Percentiles rank a stretch among this genome's conserved stretches.
These are phyloP conservation scores for Dreissena rostriformis DNA, from an alignment of 1,140 invertebrate species.

Conservation along the genomic window DNA sequence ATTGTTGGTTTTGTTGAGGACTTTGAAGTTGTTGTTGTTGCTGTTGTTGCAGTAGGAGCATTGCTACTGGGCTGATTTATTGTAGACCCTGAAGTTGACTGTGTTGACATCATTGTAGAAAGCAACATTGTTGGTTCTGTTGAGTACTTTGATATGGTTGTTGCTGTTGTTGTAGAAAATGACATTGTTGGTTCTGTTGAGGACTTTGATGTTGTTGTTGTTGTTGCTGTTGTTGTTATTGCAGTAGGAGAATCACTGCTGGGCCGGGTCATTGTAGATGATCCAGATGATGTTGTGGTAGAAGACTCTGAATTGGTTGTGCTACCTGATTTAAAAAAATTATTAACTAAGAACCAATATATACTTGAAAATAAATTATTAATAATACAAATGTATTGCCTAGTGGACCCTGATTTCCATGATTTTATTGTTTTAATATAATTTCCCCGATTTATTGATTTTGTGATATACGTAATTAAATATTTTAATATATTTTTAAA, in stretches of 20 bases:
- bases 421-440: too few relatives aligned
- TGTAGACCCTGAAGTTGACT: too few relatives aligned
- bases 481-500: too few relatives aligned
- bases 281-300: background rate
- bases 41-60: background rate
- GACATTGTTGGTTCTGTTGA: background rate
- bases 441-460: too few relatives aligned
- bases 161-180: background rate
- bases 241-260: conserved; percentile 1
- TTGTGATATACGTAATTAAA: too few relatives aligned
- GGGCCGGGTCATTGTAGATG: background rate
- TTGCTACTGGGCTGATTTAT: background rate
- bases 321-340: background rate
- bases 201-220: background rate
- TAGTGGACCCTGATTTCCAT: too few relatives aligned
- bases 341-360: too few relatives aligned
- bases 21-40: conserved; percentile 21
- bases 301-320: conserved; percentile 4
- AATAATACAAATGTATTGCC: too few relatives aligned
- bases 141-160: background rate
- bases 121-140: background rate
- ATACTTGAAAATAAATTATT: too few relatives aligned
- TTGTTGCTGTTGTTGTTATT: background rate
- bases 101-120: background rate
- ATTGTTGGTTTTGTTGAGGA: conserved; percentile 2